phyloP scores from a whole-genome alignment of 2,113 vertebrate genomes.

The Uropsilus gracilis region DNA sequence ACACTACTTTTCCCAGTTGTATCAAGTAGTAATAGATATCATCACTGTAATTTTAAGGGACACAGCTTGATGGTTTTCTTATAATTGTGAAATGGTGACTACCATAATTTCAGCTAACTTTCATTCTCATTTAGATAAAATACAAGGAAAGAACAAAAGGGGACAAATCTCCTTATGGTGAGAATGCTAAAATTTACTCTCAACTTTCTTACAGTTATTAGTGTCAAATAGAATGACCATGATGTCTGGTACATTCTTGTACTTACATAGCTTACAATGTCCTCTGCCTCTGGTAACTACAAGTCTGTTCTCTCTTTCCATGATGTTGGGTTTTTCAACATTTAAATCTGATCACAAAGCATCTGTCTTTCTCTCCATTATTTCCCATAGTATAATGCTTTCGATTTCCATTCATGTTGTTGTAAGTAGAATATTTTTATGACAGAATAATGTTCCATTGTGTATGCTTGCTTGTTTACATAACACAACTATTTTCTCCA shows the following conservation, averaged over 20 bases:
- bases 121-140: neutral
- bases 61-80: neutral
- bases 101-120: neutral
- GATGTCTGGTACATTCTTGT: neutral
- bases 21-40: neutral
- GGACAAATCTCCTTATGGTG: neutral
- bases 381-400: neutral
- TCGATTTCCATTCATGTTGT: neutral
- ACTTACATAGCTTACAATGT: neutral
- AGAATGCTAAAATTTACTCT: too few species aligned
- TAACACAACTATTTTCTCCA: neutral
- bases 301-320: neutral
- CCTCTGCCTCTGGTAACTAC: neutral
- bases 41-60: neutral
- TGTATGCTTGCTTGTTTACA: too few species aligned
- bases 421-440: neutral
- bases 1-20: neutral
- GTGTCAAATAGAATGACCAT: too few species aligned
- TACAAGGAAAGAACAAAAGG: neutral
- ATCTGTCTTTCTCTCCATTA: neutral
- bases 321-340: neutral
- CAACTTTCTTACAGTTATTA: too few species aligned
- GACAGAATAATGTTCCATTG: neutral
- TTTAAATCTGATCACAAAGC: neutral
- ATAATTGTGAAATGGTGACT: neutral